These are phyloP conservation scores for Zophobas morio DNA, from an alignment of 1,140 invertebrate genomes.

Conservation along the genomic window DNA sequence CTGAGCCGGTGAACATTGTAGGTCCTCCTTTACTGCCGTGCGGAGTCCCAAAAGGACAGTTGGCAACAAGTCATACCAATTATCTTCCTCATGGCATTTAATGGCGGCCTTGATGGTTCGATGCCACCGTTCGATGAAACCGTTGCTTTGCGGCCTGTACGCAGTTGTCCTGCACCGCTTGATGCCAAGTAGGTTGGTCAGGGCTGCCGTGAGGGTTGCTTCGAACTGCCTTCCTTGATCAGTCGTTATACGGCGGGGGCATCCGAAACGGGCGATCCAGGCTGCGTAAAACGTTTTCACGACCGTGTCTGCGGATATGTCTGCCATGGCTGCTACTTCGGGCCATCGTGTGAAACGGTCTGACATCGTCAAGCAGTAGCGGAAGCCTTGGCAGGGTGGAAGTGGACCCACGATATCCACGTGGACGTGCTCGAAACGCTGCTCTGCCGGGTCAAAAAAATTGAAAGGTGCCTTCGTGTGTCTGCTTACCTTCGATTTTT, in stretches of 20 bases:
- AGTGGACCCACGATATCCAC: constrained; percentile 70
- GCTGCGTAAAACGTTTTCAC: constrained; percentile 57
- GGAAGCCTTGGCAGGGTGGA: constrained; percentile 60
- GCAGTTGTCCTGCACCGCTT: constrained; percentile 56
- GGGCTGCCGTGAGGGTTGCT: constrained; percentile 58
- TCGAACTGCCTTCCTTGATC: constrained; percentile 67
- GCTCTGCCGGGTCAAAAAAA: constrained; percentile 23
- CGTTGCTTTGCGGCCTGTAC: constrained; percentile 65
- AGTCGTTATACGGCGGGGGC: constrained; percentile 59
- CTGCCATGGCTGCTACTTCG: constrained; percentile 64
- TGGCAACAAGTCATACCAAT: constrained; percentile 50
- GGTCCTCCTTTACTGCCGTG: constrained; percentile 59
- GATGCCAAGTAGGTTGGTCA: constrained; percentile 57
- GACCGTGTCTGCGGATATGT: constrained; percentile 63
- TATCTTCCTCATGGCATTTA: constrained; percentile 67
- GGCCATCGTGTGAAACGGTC: constrained; percentile 69
- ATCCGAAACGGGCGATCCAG: constrained; percentile 61
- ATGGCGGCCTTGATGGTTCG: constrained; percentile 68
- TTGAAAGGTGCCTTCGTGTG: constrained; percentile 42
- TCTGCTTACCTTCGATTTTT: constrained; percentile 60
- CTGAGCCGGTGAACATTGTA: constrained; percentile 60
- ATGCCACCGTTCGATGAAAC: constrained; percentile 63
- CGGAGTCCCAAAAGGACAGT: constrained; percentile 63
- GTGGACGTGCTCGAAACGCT: constrained; percentile 65
- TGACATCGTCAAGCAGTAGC: constrained; percentile 67